These are phyloP conservation scores for Trialeurodes vaporariorum DNA, from an alignment of 1,140 invertebrate genomes.

Conservation along the genomic window DNA sequence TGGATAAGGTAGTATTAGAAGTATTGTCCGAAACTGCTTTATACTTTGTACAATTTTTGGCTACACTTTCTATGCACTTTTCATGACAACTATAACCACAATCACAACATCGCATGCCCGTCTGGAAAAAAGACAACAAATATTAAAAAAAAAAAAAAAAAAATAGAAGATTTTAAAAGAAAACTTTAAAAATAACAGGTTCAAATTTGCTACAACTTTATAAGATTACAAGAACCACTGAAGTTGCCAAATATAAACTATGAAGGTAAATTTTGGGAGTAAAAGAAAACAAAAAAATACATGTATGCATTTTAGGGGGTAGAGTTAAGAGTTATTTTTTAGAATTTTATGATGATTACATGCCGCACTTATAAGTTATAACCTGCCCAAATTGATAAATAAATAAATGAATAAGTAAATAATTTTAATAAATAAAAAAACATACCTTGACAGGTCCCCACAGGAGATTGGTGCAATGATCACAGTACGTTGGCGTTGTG, in stretches of 20 bases:
- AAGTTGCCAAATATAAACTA: background rate
- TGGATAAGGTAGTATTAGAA: slow-evolving; percentile 41
- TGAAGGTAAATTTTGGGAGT: background rate
- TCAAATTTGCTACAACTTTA: no score
- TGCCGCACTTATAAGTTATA: no score
- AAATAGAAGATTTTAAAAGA: no score
- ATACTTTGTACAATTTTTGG: slow-evolving; percentile 86
- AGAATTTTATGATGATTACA: background rate
- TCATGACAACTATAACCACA: slow-evolving; percentile 95
- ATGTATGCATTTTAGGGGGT: background rate
- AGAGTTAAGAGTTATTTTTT: slow-evolving; percentile 10
- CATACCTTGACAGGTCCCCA: slow-evolving; percentile 83
- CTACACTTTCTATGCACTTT: slow-evolving; percentile 75
- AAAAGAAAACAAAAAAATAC: background rate
- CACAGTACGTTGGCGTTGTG: slow-evolving; percentile 83
- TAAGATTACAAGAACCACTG: background rate
- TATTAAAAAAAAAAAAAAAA: slow-evolving; percentile 16
- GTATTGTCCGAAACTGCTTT: slow-evolving; percentile 55
- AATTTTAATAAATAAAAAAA: slow-evolving; percentile 15
- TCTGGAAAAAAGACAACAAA: no score
- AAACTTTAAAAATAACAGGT: no score
- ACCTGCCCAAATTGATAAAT: no score
- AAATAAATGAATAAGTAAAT: background rate
- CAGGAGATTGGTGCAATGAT: slow-evolving; percentile 75
- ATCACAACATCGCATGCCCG: slow-evolving; percentile 76